Evolutionary conservation across 2,888 invertebrate species (phyloP).

Genomic region (Melolontha melolontha): DNA sequence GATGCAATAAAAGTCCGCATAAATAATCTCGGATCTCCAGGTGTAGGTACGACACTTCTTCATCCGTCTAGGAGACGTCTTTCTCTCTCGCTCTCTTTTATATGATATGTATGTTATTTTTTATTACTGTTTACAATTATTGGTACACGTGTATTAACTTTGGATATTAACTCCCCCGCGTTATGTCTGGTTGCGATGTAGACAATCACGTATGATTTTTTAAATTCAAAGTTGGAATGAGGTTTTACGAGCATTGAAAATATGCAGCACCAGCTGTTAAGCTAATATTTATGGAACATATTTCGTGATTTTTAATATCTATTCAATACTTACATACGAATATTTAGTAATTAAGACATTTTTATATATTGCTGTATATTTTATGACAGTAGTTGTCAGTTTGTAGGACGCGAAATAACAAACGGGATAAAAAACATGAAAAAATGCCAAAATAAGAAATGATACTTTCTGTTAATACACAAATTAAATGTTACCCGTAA

Average conservation of each 20-base stretch:
- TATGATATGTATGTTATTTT: conserved; percentile 53
- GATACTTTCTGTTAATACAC: too few relatives aligned
- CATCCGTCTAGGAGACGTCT: conserved; percentile 44
- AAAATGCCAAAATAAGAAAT: too few relatives aligned
- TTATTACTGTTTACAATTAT: conserved; percentile 61
- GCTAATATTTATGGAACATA: too few relatives aligned
- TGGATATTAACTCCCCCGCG: conserved; percentile 37
- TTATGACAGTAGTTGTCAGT: too few relatives aligned
- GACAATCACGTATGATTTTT: conserved; percentile 14
- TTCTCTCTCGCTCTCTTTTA: conserved; percentile 22
- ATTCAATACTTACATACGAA: too few relatives aligned
- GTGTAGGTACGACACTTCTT: conserved; percentile 58
- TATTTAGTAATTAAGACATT: too few relatives aligned
- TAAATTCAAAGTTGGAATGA: conserved; percentile 12
- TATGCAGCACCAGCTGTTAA: too few relatives aligned
- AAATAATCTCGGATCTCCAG: conserved; percentile 64
- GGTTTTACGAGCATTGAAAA: conserved; percentile 10
- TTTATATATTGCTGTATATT: too few relatives aligned
- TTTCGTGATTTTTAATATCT: too few relatives aligned
- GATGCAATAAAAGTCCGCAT: conserved; percentile 64
- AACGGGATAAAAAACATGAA: too few relatives aligned
- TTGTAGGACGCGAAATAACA: too few relatives aligned
- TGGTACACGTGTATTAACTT: conserved; percentile 53
- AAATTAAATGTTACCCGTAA: too few relatives aligned
- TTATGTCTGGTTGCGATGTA: conserved; percentile 26